A percentile compares a stretch with the other conserved stretches of the same genome.
Evolutionary conservation across 53 echinoderm and acorn worm genomes (phyloP).

Genomic region (Echinarachnius parma): DNA sequence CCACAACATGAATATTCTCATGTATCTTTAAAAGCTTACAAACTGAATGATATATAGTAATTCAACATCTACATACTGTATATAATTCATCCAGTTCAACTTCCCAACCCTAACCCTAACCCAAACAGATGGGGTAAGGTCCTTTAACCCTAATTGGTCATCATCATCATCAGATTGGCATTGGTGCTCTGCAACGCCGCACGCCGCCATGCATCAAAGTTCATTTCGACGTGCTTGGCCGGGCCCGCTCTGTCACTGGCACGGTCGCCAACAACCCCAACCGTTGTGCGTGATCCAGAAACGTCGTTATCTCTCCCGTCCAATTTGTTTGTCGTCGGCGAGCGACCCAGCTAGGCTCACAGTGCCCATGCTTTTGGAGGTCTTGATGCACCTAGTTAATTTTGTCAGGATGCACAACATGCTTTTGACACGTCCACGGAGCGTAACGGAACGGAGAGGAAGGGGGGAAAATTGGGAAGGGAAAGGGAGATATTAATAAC

Average conservation of each 20-base stretch:
- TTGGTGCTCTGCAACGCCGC: slow-evolving; percentile 36
- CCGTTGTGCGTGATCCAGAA: no score
- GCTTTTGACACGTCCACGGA: slow-evolving; percentile 36
- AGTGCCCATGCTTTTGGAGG: slow-evolving; percentile 18
- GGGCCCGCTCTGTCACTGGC: slow-evolving; percentile 11
- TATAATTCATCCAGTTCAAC: no score
- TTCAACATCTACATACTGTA: no score
- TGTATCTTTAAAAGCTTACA: no score
- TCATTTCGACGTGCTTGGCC: slow-evolving; percentile 43
- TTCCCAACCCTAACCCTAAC: no score
- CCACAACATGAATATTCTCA: no score
- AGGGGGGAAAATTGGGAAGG: background rate
- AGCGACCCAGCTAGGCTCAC: slow-evolving; percentile 18
- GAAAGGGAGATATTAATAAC: slow-evolving; percentile 14
- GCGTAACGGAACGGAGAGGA: slow-evolving; percentile 27
- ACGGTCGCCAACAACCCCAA: background rate
- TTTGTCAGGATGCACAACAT: no score
- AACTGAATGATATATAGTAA: no score
- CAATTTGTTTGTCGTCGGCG: no score
- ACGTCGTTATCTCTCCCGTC: no score
- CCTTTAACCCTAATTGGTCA: slow-evolving; percentile 34
- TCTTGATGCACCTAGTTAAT: no score
- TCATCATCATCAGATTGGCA: slow-evolving; percentile 37
- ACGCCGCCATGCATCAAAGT: slow-evolving; percentile 42
- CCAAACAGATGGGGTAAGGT: background rate